These are phyloP conservation scores for Galaxea fascicularis DNA, from an alignment of 92 coral and sea anemone genomes.

Conservation along the genomic window DNA sequence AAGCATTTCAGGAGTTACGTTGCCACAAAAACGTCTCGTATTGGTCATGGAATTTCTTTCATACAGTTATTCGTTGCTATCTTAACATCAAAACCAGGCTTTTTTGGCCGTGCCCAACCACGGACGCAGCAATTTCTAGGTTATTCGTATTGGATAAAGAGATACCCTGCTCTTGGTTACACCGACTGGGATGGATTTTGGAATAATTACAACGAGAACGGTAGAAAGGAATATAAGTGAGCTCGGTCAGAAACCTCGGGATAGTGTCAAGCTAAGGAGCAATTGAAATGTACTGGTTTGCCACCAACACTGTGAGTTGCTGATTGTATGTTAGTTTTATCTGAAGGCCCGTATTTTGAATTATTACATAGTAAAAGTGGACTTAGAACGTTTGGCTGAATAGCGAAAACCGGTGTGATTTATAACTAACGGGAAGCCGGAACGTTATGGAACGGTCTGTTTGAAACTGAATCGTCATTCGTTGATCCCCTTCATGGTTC, in stretches of 20 bases:
- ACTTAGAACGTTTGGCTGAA: too few relatives aligned
- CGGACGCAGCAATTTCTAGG: slow-evolving; percentile 62
- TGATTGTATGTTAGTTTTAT: neutral
- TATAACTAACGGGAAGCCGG: too few relatives aligned
- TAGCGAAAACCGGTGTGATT: too few relatives aligned
- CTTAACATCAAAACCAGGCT: neutral
- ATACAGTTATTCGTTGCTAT: neutral
- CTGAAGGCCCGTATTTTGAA: neutral
- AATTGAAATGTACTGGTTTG: slow-evolving; percentile 67
- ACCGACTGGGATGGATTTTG: slow-evolving; percentile 90
- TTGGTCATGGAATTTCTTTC: neutral
- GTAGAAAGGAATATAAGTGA: slow-evolving; percentile 58
- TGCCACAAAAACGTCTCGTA: neutral
- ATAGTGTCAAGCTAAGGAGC: slow-evolving; percentile 35
- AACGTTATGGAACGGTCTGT: too few relatives aligned
- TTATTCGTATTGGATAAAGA: slow-evolving; percentile 73
- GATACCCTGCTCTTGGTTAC: slow-evolving; percentile 66
- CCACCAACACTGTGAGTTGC: slow-evolving; percentile 3
- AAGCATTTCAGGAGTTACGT: neutral
- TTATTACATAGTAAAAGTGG: too few relatives aligned
- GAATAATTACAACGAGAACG: slow-evolving; percentile 58
- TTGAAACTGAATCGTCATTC: too few relatives aligned
- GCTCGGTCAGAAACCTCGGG: neutral
- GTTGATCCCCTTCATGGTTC: too few relatives aligned
- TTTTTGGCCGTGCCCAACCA: slow-evolving; percentile 59